phyloP scores from a whole-genome alignment of 2,113 vertebrate species.

The Pangasianodon hypophthalmus region DNA sequence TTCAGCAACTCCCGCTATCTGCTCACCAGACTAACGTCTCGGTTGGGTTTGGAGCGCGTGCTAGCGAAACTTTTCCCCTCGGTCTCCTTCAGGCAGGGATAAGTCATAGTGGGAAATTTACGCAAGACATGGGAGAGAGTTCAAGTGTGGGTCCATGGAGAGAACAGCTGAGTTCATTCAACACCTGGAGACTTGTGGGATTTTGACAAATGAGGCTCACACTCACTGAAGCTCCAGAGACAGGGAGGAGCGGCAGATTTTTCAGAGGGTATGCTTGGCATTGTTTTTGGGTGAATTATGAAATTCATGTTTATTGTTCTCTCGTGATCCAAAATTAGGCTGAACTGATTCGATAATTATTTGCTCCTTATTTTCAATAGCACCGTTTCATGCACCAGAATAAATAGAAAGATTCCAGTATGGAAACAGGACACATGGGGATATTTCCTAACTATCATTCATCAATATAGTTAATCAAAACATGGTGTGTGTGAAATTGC shows the following conservation, averaged over 20 bases:
- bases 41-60: slow-evolving; percentile 57
- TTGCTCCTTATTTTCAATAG: slow-evolving; percentile 16
- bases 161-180: slow-evolving; percentile 56
- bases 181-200: slow-evolving; percentile 57
- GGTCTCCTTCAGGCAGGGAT: slow-evolving; percentile 39
- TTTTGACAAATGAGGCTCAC: slow-evolving; percentile 48
- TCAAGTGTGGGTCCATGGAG: slow-evolving; percentile 61
- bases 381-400: slow-evolving; percentile 15
- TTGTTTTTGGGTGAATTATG: slow-evolving; percentile 13
- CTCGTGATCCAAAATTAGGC: background rate
- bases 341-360: slow-evolving; percentile 24
- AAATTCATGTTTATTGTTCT: slow-evolving; percentile 8
- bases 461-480: slow-evolving; percentile 3
- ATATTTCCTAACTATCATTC: background rate
- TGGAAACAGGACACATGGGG: background rate
- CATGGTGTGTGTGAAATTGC: background rate
- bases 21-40: slow-evolving; percentile 43
- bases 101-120: slow-evolving; percentile 52
- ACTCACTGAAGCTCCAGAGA: slow-evolving; percentile 41
- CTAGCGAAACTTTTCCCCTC: slow-evolving; percentile 16
- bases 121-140: slow-evolving; percentile 48
- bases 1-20: slow-evolving; percentile 35
- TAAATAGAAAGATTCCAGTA: slow-evolving; percentile 29
- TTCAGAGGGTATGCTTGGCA: background rate
- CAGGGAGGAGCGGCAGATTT: background rate